Evolutionary conservation across 2,888 invertebrate species (phyloP), one percentile per base, ranked within the genome.

Genomic region (Pseudoips prasinana): DNA sequence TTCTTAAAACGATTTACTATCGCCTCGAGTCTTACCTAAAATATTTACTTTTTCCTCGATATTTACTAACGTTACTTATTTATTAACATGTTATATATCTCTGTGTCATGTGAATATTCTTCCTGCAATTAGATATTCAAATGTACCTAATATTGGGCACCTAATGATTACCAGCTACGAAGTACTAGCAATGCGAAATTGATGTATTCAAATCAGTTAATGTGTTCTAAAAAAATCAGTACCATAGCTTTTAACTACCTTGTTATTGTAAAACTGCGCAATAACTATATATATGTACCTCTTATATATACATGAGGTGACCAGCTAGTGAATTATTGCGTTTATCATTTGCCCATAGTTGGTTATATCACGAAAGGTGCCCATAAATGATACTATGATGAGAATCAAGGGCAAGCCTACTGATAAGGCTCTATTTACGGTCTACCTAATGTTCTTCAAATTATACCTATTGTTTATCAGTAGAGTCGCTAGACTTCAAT

Each of bases 401-500:
- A 32, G 32, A 24, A 40, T 26, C 24, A 26, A 33, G 25, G 25
- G 34, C 23, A 33, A 32, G 8, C 35, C 35, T 31, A 32, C 42
- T 7, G 40, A 43, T 35, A n/a, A 44, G 20, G 42, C 23, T 40
- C 40, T 14, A 3, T 3, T 14, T 14, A 14, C n/a, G 49, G 46
- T 50, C 52, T 33, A 55, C 56, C 50, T 53, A 49, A 54, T 41
- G 46, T 57, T 46, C 43, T 48, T 39, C 48, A 51, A 46, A 53
- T 44, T 34, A 52, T 63, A n/a, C n/a, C n/a, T n/a, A 65, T 70
- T 60, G 64, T 61, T 73, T 71, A 66, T 58, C 60, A 63, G 75
- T 86, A 85, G 84, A 67, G 84, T 86, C 85, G 87, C 86, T 86
- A 86, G 87, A 83, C 85, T 77, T 81, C 73, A 72, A 78, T 76